Percentiles rank a stretch among this genome's conserved stretches.
phyloP scores from a whole-genome alignment of 2,888 invertebrate species.

The Spisula subtruncata region DNA sequence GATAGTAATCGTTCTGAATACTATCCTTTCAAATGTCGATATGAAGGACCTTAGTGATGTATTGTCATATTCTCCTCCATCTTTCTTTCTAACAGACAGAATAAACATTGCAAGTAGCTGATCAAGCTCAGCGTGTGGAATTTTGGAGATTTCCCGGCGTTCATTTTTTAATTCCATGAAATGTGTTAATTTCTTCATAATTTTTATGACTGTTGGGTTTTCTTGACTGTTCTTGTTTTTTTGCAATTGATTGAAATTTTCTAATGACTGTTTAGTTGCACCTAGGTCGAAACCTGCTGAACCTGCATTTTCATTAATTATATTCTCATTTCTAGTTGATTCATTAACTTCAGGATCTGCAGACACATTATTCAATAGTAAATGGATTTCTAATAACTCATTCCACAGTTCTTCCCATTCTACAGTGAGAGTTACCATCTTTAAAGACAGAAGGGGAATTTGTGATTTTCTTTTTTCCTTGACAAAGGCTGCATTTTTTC shows the following conservation, averaged over 20 bases:
- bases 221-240: slow-evolving; percentile 24
- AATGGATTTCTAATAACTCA: neutral
- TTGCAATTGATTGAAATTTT: neutral
- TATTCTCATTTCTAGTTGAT: no score
- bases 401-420: neutral
- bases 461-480: neutral
- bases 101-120: neutral
- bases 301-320: neutral
- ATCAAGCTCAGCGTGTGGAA: slow-evolving; percentile 9
- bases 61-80: neutral
- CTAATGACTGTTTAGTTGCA: neutral
- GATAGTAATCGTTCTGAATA: neutral
- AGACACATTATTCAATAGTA: neutral
- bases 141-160: neutral
- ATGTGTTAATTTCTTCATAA: neutral
- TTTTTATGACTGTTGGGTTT: neutral
- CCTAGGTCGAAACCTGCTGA: neutral
- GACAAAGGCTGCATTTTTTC: neutral
- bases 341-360: no score
- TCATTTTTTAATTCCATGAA: slow-evolving; percentile 19
- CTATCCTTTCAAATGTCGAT: slow-evolving; percentile 18
- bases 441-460: neutral
- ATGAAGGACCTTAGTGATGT: neutral
- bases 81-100: slow-evolving; percentile 14
- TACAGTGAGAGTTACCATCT: neutral